A percentile compares a stretch with the other conserved stretches of the same genome.
Conservation (phyloP, 2,888 invertebrate species). For the Deilephila porcellus region DNA sequence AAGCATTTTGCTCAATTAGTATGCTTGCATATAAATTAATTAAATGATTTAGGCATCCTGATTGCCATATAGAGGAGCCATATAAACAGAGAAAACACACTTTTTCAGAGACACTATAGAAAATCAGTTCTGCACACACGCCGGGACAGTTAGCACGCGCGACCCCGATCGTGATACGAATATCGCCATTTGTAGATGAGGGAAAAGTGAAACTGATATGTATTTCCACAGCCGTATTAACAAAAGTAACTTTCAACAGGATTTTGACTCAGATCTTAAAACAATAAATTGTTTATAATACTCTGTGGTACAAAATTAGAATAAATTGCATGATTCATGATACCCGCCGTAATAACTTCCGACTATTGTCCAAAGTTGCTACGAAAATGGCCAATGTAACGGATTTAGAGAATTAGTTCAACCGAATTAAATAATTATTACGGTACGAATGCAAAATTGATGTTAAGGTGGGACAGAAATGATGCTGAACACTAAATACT, state of each 20-base stretch:
- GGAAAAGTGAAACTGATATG: slow-evolving; percentile 83
- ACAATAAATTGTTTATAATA: slow-evolving; percentile 45
- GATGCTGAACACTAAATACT: slow-evolving; percentile 3
- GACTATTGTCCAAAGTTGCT: slow-evolving; percentile 58
- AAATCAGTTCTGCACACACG: slow-evolving; percentile 57
- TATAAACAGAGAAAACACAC: slow-evolving; percentile 22
- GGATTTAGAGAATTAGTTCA: slow-evolving; percentile 55
- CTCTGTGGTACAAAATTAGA: slow-evolving; percentile 49
- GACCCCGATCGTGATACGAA: slow-evolving; percentile 80
- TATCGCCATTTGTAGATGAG: slow-evolving; percentile 72
- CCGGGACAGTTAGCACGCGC: slow-evolving; percentile 70
- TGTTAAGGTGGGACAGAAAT: slow-evolving; percentile 36
- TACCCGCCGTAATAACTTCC: slow-evolving; percentile 60
- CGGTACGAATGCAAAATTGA: slow-evolving; percentile 55
- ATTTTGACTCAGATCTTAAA: slow-evolving; percentile 58
- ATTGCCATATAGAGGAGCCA: slow-evolving; percentile 1
- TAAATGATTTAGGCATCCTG: background rate
- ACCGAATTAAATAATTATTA: slow-evolving; percentile 62
- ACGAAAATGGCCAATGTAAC: slow-evolving; percentile 57
- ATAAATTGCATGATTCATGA: slow-evolving; percentile 54
- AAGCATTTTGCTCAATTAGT: background rate
- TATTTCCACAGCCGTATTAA: slow-evolving; percentile 63
- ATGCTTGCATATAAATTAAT: background rate
- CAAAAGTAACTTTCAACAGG: slow-evolving; percentile 79
- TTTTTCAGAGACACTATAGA: slow-evolving; percentile 37